Evolutionary conservation across 2,888 invertebrate genomes (phyloP), one percentile per base, ranked within the genome.

Genomic region (Carterocephalus palaemon): DNA sequence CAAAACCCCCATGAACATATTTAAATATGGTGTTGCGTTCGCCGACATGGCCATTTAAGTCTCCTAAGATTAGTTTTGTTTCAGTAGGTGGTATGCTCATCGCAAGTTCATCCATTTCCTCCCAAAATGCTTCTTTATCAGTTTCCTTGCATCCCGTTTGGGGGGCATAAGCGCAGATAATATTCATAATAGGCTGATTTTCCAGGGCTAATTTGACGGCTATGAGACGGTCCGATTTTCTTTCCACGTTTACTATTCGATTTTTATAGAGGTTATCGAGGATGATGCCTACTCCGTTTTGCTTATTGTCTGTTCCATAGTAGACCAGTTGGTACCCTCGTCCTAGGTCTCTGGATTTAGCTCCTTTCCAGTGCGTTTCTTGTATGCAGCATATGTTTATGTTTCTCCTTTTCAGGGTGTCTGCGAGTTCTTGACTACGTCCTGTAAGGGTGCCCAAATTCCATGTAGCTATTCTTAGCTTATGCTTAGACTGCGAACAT

Each of bases 371-470:
- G 26, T 46, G 51, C 2, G 45, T 49, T 16, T 55, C 56, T 17
- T 57, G 54, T 0, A 57, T 5, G 10, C 54, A 57, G 16, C 51
- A 53, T 12, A 32, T 15, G 16, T 51, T 46, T 3, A 52, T 49
- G 5, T 28, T 12, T 19, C 52, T 17, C 13, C 31, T 31, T 4
- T 36, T 1, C 20, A 52, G 28, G 2, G 46, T 29, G 22, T 56
- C 23, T 2, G 29, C 36, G 3, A 54, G 33, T 46, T 56, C 52
- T 34, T 29, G 9, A 39, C 49, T 49, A 5, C 50, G n/a, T 26
- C 52, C 52, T 0, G 47, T 54, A 7, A 56, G 17, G 7, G 54
- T 41, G 2, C 56, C 58, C 1, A 58, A 6, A 36, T 58, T 56
- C 58, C 58, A 56, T 4, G 48, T 54, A 1, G 43, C 51, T 16